Evolutionary conservation across 2,113 vertebrate species (phyloP).

Genomic region (Pelecanoides urinatrix): DNA sequence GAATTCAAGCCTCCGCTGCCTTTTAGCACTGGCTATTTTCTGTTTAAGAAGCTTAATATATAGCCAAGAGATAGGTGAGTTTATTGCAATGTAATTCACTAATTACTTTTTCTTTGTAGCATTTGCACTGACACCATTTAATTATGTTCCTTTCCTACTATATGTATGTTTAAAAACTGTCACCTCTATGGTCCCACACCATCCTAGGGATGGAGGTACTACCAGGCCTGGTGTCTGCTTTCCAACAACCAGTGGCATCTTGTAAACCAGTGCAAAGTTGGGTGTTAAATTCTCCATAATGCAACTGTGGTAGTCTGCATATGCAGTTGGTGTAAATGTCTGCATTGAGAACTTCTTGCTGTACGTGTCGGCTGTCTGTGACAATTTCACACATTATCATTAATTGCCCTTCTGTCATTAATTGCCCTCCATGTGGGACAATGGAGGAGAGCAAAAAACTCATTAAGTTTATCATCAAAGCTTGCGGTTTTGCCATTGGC

Average conservation of each 20-base stretch:
- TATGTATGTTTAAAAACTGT: rapidly evolving
- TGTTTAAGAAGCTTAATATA: constrained; percentile 32
- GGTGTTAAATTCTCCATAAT: neutral
- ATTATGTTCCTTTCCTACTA: neutral
- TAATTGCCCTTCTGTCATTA: constrained; percentile 8
- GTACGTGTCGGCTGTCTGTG: neutral
- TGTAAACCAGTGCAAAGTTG: neutral
- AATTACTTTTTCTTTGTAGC: neutral
- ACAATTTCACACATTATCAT: neutral
- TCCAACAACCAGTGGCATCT: neutral
- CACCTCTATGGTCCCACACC: neutral
- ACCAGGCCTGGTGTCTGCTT: neutral
- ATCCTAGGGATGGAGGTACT: neutral
- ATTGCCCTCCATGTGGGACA: neutral
- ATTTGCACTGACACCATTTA: neutral
- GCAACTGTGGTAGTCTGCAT: neutral
- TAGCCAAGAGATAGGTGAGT: constrained; percentile 71
- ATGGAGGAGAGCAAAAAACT: neutral
- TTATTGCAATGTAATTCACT: neutral
- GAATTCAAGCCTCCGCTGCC: constrained; percentile 3
- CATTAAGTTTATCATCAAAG: constrained; percentile 1
- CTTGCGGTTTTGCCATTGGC: constrained; percentile 8
- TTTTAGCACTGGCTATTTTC: constrained; percentile 48
- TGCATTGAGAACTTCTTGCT: neutral
- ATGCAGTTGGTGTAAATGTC: neutral